Evolutionary conservation across 2,113 vertebrate species (phyloP).

Genomic region (Podarcis cretensis): DNA sequence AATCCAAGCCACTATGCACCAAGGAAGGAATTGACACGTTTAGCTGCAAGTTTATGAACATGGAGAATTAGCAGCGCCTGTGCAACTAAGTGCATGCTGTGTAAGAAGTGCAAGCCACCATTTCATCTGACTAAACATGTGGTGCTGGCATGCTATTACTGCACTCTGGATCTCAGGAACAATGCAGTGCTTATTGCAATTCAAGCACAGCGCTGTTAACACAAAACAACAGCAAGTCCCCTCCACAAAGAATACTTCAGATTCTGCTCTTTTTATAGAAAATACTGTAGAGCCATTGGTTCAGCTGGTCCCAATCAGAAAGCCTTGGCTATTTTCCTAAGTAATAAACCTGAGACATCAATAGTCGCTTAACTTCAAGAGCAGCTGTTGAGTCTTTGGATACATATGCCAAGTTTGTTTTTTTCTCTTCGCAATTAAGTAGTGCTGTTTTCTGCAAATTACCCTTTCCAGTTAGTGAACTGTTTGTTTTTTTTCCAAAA

Average conservation of each 20-base stretch:
- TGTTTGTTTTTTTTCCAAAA: background rate
- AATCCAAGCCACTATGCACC: background rate
- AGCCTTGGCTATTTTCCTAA: background rate
- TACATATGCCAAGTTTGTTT: background rate
- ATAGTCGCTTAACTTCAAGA: background rate
- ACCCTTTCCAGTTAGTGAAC: slow-evolving; percentile 1
- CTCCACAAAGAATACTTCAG: background rate
- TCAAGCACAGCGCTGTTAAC: background rate
- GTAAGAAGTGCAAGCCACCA: background rate
- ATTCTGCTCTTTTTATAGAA: background rate
- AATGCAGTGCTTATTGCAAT: background rate
- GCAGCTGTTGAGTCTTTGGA: background rate
- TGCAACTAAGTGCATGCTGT: background rate
- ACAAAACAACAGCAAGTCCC: background rate
- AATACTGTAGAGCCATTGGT: background rate
- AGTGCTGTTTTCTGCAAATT: background rate
- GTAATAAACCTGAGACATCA: background rate
- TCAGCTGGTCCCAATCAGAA: background rate
- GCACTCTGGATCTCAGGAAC: background rate
- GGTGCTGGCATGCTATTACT: background rate
- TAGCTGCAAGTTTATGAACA: background rate
- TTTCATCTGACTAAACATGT: background rate
- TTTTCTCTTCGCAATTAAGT: background rate
- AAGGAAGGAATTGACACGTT: background rate
- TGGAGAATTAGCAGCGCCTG: background rate